phyloP scores from a whole-genome alignment of 2,113 vertebrate species.

The Anguilla japonica region DNA sequence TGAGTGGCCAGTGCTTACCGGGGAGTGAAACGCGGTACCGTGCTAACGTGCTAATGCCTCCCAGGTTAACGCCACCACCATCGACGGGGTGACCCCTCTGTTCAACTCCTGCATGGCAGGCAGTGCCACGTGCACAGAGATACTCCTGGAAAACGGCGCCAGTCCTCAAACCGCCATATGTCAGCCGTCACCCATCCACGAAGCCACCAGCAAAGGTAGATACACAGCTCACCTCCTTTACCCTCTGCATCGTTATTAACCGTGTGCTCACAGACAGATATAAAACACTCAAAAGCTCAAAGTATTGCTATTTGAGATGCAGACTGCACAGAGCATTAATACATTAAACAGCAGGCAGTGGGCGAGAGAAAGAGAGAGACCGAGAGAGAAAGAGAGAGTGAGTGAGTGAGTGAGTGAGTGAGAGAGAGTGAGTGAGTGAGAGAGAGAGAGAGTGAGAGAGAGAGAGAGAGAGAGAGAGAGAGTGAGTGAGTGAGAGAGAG shows the following conservation, averaged over 20 bases:
- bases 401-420: too few species aligned
- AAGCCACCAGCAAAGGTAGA: slow-evolving; percentile 88
- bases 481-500: too few species aligned
- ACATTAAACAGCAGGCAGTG: too few species aligned
- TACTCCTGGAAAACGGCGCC: slow-evolving; percentile 87
- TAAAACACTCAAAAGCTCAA: too few species aligned
- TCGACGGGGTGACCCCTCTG: slow-evolving; percentile 89
- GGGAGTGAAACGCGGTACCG: not conserved
- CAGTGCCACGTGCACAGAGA: slow-evolving; percentile 80
- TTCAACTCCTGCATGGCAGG: slow-evolving; percentile 88
- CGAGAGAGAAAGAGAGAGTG: too few species aligned
- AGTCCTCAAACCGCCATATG: slow-evolving; percentile 79
- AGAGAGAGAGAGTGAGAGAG: too few species aligned
- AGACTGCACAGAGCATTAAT: too few species aligned
- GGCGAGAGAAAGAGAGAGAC: too few species aligned
- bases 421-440: too few species aligned
- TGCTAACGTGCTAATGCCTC: not conserved
- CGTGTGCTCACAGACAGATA: too few species aligned
- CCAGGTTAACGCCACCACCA: slow-evolving; percentile 88
- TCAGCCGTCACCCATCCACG: slow-evolving; percentile 85
- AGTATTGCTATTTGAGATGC: too few species aligned
- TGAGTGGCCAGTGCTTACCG: not conserved
- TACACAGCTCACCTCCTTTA: not conserved
- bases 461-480: too few species aligned
- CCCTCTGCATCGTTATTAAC: not conserved